A percentile compares a stretch with the other conserved stretches of the same genome.
Conservation (phyloP, 2,797 vertebrate genomes). For the Trachops cirrhosus region DNA sequence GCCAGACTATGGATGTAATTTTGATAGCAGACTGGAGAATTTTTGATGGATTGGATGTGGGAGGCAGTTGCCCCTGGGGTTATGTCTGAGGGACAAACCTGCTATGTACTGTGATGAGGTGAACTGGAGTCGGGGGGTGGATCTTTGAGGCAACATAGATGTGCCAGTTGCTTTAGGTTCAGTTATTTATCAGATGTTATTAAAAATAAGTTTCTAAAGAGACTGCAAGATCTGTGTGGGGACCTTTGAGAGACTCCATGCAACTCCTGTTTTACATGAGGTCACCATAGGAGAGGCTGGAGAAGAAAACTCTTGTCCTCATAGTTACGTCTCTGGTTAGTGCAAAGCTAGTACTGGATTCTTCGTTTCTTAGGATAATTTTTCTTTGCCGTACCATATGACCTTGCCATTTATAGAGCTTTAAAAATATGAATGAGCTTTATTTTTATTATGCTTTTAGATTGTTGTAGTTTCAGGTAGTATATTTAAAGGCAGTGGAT, state of each 20-base stretch:
- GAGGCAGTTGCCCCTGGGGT: not conserved
- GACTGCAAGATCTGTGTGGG: not conserved
- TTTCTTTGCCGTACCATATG: not conserved
- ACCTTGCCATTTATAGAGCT: not conserved
- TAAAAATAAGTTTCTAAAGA: not conserved
- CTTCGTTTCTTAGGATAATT: not conserved
- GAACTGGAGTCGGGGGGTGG: not conserved
- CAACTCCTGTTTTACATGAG: not conserved
- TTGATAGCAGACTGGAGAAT: not conserved
- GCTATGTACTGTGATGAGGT: not conserved
- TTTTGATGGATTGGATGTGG: not conserved
- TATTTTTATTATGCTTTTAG: not conserved
- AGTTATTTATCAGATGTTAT: not conserved
- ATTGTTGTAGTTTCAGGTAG: not conserved
- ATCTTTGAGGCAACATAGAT: not conserved
- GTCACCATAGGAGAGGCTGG: not conserved
- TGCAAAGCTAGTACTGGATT: not conserved
- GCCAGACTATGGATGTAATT: not conserved
- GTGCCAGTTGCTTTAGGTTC: not conserved
- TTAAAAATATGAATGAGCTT: conserved; percentile 21
- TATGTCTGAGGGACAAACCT: not conserved
- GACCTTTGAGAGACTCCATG: not conserved
- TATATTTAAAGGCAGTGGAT: not conserved
- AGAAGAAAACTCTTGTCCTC: not conserved
- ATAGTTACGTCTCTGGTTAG: not conserved